A percentile compares a stretch with the other conserved stretches of the same genome.
Conservation (phyloP, 2,113 vertebrate genomes). For the Corydoras maculifer region DNA sequence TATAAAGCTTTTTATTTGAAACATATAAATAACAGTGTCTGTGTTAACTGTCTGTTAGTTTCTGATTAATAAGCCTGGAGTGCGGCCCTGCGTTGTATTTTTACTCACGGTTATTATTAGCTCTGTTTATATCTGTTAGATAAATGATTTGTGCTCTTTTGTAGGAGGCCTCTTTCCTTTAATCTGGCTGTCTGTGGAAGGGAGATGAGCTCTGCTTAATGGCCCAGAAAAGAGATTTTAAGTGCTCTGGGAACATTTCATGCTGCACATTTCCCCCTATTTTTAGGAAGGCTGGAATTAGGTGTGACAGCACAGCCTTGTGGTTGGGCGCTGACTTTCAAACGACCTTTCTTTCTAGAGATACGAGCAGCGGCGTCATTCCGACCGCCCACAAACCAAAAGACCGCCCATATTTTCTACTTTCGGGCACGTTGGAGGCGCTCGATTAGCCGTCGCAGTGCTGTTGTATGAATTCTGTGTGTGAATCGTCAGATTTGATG, state of each 20-base stretch:
- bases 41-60: constrained; percentile 1
- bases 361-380: constrained; percentile 52
- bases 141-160: constrained; percentile 5
- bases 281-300: constrained; percentile 37
- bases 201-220: constrained; percentile 36
- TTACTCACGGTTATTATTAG: constrained; percentile 2
- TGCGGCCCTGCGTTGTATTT: neutral
- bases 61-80: constrained; percentile 13
- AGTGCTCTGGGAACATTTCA: constrained; percentile 37
- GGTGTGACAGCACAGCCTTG: constrained; percentile 12
- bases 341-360: constrained; percentile 53
- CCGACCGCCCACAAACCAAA: constrained; percentile 27
- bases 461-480: too few species aligned
- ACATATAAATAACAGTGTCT: too few species aligned
- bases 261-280: constrained; percentile 34
- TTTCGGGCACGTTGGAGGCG: too few species aligned
- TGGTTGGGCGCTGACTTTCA: constrained; percentile 52
- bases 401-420: neutral
- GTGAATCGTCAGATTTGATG: too few species aligned
- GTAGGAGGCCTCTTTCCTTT: constrained; percentile 21
- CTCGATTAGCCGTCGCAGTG: too few species aligned
- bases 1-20: constrained; percentile 16
- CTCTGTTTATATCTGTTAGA: constrained; percentile 22
- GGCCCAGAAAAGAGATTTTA: constrained; percentile 44
- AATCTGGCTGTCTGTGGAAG: constrained; percentile 26